These are phyloP conservation scores for Drosophila pectinifera DNA, from an alignment of 1,140 invertebrate genomes.

Conservation along the genomic window DNA sequence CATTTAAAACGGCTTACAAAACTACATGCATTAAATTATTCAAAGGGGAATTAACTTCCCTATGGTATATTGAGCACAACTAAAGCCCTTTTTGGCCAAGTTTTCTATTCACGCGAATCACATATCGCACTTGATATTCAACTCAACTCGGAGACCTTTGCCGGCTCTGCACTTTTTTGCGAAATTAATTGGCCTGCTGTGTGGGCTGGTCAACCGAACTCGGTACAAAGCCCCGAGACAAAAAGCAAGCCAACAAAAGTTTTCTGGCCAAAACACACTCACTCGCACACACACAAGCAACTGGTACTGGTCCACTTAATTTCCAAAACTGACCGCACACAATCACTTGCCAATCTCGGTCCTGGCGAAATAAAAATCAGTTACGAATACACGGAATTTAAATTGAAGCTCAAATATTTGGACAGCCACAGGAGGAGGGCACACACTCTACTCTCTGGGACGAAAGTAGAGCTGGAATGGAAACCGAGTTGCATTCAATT, in stretches of 20 bases:
- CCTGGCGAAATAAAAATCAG: slow-evolving; percentile 57
- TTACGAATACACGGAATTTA: slow-evolving; percentile 73
- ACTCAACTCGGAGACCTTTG: slow-evolving; percentile 7
- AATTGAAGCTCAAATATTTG: slow-evolving; percentile 81
- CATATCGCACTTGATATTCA: slow-evolving; percentile 1
- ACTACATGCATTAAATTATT: too few species aligned
- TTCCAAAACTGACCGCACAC: slow-evolving; percentile 37
- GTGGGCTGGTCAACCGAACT: slow-evolving; percentile 17
- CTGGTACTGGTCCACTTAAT: slow-evolving; percentile 37
- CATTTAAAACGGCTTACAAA: neutral
- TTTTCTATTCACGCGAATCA: neutral
- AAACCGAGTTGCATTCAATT: slow-evolving; percentile 76
- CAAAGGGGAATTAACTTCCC: too few species aligned
- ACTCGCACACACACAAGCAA: slow-evolving; percentile 23
- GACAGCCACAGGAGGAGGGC: slow-evolving; percentile 40
- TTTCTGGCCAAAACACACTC: slow-evolving; percentile 12
- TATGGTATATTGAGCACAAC: neutral
- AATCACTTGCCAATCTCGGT: slow-evolving; percentile 35
- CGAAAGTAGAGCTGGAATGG: slow-evolving; percentile 52
- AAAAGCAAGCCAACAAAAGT: slow-evolving; percentile 36
- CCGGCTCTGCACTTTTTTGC: slow-evolving; percentile 13
- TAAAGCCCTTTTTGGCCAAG: neutral
- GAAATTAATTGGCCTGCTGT: slow-evolving; percentile 33
- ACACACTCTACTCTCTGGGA: slow-evolving; percentile 11
- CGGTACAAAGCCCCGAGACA: slow-evolving; percentile 20